Evolutionary conservation across 2,113 vertebrate genomes (phyloP).

Genomic region (Phyllostomus hastatus): DNA sequence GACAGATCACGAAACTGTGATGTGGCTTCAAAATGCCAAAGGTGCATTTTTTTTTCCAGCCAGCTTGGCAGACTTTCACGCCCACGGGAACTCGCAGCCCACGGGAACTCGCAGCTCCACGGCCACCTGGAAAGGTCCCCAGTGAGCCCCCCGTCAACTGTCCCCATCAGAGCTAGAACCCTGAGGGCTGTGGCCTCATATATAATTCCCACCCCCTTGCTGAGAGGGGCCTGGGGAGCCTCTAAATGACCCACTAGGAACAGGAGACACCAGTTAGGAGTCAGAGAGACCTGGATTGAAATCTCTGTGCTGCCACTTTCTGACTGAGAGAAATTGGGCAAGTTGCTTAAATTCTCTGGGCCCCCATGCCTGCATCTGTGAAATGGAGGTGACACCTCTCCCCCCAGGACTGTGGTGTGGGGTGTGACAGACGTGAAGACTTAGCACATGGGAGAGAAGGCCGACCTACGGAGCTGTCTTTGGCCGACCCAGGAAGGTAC

Average conservation of each 20-base stretch:
- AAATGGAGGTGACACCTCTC: neutral
- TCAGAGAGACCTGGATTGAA: neutral
- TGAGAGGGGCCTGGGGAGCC: neutral
- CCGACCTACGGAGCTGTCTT: neutral
- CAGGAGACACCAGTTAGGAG: neutral
- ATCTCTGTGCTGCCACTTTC: neutral
- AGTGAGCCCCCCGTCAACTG: neutral
- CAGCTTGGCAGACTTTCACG: neutral
- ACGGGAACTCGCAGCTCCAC: neutral
- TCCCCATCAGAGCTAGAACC: neutral
- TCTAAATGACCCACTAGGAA: neutral
- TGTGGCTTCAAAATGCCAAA: constrained; percentile 20
- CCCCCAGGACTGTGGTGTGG: neutral
- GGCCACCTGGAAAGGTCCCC: neutral
- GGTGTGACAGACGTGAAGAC: neutral
- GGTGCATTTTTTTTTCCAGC: neutral
- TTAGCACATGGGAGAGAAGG: neutral
- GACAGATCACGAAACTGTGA: constrained; percentile 23
- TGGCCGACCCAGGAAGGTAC: neutral
- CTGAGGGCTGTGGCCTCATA: rapidly evolving
- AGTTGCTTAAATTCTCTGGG: neutral
- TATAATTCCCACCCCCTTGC: neutral
- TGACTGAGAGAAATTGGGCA: neutral
- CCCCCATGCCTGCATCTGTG: neutral
- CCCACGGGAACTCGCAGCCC: neutral